Evolutionary conservation across 2,797 vertebrate genomes (phyloP).

Genomic region (Alcedo atthis): DNA sequence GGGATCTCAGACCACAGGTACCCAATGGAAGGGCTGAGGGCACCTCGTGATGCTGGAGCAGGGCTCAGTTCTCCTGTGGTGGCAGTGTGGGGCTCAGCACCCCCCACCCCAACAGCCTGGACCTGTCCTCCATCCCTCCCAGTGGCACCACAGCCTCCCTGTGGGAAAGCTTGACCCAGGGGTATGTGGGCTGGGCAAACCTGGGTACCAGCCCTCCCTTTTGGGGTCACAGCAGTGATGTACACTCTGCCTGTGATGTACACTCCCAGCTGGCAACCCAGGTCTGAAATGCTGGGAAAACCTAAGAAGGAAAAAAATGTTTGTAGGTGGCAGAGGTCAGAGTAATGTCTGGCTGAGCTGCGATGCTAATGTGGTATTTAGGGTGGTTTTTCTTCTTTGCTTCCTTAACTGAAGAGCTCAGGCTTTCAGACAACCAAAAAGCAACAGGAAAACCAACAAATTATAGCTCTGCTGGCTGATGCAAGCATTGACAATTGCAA

Average conservation of each 20-base stretch:
- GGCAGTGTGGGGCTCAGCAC: background rate
- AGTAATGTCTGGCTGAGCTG: background rate
- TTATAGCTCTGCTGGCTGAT: conserved; percentile 8
- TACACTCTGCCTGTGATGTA: rapidly evolving
- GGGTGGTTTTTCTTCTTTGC: background rate
- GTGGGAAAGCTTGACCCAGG: background rate
- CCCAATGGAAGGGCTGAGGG: background rate
- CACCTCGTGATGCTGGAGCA: rapidly evolving
- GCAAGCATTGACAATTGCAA: background rate
- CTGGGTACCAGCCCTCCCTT: background rate
- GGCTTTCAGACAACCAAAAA: background rate
- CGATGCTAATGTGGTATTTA: background rate
- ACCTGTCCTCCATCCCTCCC: background rate
- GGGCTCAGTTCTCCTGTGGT: rapidly evolving
- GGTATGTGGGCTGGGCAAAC: rapidly evolving
- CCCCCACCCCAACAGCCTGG: background rate
- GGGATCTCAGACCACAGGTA: rapidly evolving
- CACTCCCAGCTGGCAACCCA: background rate
- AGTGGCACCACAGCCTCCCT: background rate
- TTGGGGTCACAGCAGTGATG: background rate
- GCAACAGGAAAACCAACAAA: conserved; percentile 3
- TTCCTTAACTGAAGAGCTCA: background rate
- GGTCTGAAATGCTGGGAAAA: background rate
- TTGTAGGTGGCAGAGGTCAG: background rate
- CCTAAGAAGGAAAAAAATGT: background rate